Conservation (phyloP, 2,888 invertebrate genomes). For the Pachycephus smyrnensis region DNA sequence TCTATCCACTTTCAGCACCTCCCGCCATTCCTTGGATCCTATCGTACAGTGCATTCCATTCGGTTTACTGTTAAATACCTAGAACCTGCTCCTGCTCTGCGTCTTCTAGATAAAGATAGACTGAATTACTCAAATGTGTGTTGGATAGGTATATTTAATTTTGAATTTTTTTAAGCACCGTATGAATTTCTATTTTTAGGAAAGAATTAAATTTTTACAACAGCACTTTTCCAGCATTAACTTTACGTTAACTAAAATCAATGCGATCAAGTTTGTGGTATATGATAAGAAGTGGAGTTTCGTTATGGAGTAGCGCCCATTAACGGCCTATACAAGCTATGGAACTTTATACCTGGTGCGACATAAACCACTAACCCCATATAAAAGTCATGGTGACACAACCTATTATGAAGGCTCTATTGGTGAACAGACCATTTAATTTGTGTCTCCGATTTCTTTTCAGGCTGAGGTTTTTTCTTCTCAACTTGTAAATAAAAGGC, state of each 20-base stretch:
- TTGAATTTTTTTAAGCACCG: neutral
- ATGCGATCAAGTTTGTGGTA: neutral
- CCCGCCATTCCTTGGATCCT: neutral
- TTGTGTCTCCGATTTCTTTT: slow-evolving; percentile 50
- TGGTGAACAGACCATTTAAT: slow-evolving; percentile 30
- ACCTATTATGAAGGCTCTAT: slow-evolving; percentile 21
- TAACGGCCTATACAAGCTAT: slow-evolving; percentile 53
- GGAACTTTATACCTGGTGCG: slow-evolving; percentile 62
- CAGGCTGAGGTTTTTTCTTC: slow-evolving; percentile 70
- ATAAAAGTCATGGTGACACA: slow-evolving; percentile 45
- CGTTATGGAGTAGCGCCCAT: slow-evolving; percentile 46
- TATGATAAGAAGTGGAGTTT: slow-evolving; percentile 6
- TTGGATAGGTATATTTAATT: neutral
- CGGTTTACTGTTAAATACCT: neutral
- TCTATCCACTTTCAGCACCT: neutral
- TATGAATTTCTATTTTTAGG: neutral
- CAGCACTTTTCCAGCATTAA: neutral
- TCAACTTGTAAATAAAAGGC: slow-evolving; percentile 71
- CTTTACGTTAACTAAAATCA: neutral
- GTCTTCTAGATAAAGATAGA: neutral
- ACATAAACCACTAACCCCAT: slow-evolving; percentile 47
- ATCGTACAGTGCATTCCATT: neutral
- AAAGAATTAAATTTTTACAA: neutral
- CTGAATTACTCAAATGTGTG: neutral
- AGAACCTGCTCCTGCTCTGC: neutral